Conservation (phyloP, 1,140 invertebrate genomes). For the Macrocentrus cingulum region DNA sequence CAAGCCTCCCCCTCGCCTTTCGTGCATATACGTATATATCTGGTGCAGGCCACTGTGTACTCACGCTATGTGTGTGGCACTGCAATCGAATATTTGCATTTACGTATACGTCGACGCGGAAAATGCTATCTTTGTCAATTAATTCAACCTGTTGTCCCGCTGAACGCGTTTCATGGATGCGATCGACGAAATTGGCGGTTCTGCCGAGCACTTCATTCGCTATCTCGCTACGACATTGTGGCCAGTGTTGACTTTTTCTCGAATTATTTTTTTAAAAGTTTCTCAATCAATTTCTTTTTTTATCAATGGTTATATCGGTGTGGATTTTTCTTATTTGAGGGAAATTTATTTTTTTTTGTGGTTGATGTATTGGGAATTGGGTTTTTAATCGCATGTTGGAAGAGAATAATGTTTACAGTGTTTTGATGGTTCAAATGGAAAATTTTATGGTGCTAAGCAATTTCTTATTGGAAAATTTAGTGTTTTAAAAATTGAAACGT, state of each 20-base stretch:
- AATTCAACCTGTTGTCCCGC: conserved; percentile 55
- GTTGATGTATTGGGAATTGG: too few species aligned
- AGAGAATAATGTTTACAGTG: too few species aligned
- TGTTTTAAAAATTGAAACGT: too few species aligned
- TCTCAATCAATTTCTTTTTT: neutral
- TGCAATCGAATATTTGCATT: conserved; percentile 54
- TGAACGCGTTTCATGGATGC: conserved; percentile 29
- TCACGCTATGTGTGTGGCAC: neutral
- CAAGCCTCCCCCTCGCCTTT: too few species aligned
- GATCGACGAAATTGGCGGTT: conserved; percentile 20
- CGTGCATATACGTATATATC: conserved; percentile 5
- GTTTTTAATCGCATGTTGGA: too few species aligned
- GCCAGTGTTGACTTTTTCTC: neutral
- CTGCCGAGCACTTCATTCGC: neutral
- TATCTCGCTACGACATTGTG: neutral
- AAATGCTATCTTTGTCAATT: conserved; percentile 58
- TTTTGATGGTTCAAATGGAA: too few species aligned
- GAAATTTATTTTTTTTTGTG: too few species aligned
- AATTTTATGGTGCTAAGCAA: too few species aligned
- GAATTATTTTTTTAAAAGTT: neutral
- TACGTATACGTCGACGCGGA: conserved; percentile 47
- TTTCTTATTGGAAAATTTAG: too few species aligned
- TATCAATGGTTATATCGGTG: neutral
- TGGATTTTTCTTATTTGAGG: too few species aligned
- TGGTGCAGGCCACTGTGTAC: neutral